phyloP scores from a whole-genome alignment of 2,888 invertebrate genomes.

The Limnephilus auricula region DNA sequence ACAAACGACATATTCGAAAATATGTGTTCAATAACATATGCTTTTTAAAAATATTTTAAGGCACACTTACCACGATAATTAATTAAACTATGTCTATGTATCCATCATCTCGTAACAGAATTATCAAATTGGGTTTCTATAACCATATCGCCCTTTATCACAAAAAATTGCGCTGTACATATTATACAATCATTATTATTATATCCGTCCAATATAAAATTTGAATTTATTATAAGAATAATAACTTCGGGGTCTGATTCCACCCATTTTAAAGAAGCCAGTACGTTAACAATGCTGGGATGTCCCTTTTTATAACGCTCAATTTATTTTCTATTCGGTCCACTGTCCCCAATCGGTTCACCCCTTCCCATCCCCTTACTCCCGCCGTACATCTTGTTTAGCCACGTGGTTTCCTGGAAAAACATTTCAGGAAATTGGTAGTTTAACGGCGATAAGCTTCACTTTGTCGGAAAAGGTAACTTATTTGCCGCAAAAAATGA shows the following conservation, averaged over 20 bases:
- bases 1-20: too few relatives aligned
- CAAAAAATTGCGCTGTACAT: too few relatives aligned
- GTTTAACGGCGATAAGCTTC: conserved; percentile 63
- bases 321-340: conserved; percentile 43
- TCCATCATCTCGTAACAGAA: too few relatives aligned
- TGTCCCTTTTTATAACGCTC: conserved; percentile 44
- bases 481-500: conserved; percentile 60
- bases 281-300: conserved; percentile 34
- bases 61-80: too few relatives aligned
- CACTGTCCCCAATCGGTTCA: conserved; percentile 21
- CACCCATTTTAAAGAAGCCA: not conserved
- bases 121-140: too few relatives aligned
- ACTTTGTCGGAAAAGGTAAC: conserved; percentile 61
- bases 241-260: not conserved
- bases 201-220: not conserved
- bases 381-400: conserved; percentile 54
- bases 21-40: too few relatives aligned
- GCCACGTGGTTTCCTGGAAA: conserved; percentile 42
- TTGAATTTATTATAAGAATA: not conserved
- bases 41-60: too few relatives aligned
- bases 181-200: too few relatives aligned
- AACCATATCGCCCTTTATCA: too few relatives aligned
- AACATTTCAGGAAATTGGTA: conserved; percentile 58
- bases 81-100: not conserved
- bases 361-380: not conserved